Percentiles rank a stretch among this genome's conserved stretches.
These are phyloP conservation scores for Sminthurinus signatus DNA, from an alignment of 1,140 invertebrate species.

Conservation along the genomic window DNA sequence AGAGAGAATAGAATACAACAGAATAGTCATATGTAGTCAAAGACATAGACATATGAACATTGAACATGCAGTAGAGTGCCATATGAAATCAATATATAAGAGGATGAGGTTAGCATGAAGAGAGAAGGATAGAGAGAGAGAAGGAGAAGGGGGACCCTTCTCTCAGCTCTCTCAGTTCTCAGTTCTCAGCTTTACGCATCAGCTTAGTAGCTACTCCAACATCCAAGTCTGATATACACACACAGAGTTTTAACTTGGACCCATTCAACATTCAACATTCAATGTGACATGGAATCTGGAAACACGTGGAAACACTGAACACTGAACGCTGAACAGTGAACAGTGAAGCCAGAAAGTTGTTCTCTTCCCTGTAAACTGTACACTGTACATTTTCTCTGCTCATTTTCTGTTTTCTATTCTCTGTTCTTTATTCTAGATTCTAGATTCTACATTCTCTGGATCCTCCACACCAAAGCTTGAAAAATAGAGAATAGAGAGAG, in stretches of 20 bases:
- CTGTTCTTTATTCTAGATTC: no score
- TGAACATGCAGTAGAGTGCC: not conserved
- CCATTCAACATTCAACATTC: not conserved
- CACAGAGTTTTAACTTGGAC: not conserved
- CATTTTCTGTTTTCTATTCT: not conserved
- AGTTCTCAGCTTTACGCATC: no score
- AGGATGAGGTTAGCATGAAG: not conserved
- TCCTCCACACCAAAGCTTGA: no score
- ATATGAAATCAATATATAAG: constrained; percentile 9
- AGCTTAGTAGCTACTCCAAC: no score
- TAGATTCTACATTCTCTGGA: no score
- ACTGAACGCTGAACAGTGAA: not conserved
- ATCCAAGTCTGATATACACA: not conserved
- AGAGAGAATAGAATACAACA: not conserved
- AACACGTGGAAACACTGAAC: not conserved
- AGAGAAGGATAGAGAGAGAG: not conserved
- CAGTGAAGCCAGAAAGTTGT: no score
- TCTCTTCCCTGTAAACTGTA: no score
- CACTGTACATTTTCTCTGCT: not conserved
- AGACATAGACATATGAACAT: not conserved
- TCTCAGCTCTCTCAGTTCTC: no score
- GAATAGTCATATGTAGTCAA: no score
- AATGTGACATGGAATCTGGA: not conserved
- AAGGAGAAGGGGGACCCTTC: not conserved
- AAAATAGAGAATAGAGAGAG: no score